Evolutionary conservation across 2,797 vertebrate genomes (phyloP), one percentile per base, ranked within the genome.

Genomic region (Lutjanus argentimaculatus): DNA sequence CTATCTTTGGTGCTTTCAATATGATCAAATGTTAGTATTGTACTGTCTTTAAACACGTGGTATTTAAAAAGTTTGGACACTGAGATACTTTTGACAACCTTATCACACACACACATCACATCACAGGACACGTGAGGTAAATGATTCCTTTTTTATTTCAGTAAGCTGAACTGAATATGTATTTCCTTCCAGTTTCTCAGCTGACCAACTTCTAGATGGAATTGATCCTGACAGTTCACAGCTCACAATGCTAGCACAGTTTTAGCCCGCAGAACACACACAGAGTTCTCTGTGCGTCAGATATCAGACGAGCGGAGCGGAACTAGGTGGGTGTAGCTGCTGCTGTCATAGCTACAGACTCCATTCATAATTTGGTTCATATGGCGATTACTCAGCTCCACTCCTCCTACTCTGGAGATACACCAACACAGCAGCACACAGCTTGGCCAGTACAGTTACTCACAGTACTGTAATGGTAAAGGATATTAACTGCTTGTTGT

Each of bases 301-400:
- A 88, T 90, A 91, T 92, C 93, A 90, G 89, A 83, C 75, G 70
- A 89, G 71, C 36, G 1, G 72, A 93, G 84, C 88, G 88, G 93
- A 93, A 92, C 89, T 93, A 85, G 89, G 94, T 93, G 92, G 94
- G 94, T 80, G 93, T 85, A 92, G 83, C 89, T 89, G 90, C 92
- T 93, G 93, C 92, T 93, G 93, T 94, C 91, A 90, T 91, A 93
- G 92, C 86, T 91, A 86, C 89, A 86, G 88, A 89, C 89, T 94
- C 89, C 93, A 94, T 95, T 95, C 94, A 94, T 93, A 90, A 93
- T 93, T 92, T 80, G 88, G 84, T 92, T 92, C 90, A 89, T 92
- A 92, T 93, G 90, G 91, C 72, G 83, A 93, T 93, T 93, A 92
- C 90, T 94, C 93, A 93, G 83, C 82, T 93, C 83, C 90, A 84